A percentile compares a stretch with the other conserved stretches of the same genome.
phyloP scores from a whole-genome alignment of 2,888 invertebrate genomes.

The Marasmarcha lunaedactyla region DNA sequence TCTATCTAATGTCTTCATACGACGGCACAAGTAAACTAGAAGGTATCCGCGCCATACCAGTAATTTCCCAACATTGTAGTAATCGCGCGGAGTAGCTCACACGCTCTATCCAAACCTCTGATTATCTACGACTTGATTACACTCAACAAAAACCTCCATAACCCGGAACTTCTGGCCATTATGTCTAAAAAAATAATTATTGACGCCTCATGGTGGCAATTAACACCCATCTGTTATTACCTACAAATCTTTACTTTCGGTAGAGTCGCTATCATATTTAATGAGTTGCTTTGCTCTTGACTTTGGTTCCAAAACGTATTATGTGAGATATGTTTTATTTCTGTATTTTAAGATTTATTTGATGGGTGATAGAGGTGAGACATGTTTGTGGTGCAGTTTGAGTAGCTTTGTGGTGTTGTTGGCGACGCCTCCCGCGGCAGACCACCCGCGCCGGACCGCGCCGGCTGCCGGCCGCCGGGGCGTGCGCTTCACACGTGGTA shows the following conservation, averaged over 20 bases:
- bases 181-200: conserved; percentile 62
- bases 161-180: conserved; percentile 23
- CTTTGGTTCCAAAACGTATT: conserved; percentile 24
- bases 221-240: conserved; percentile 65
- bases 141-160: conserved; percentile 63
- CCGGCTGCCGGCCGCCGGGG: conserved; percentile 38
- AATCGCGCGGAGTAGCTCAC: conserved; percentile 47
- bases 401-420: conserved; percentile 34
- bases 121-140: conserved; percentile 63
- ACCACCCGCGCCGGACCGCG: conserved; percentile 60
- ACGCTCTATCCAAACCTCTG: conserved; percentile 57
- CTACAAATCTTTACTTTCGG: conserved; percentile 53
- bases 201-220: conserved; percentile 65
- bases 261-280: conserved; percentile 43
- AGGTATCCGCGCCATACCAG: conserved; percentile 43
- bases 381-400: conserved; percentile 22
- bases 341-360: conserved; percentile 15
- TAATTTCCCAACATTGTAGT: conserved; percentile 44
- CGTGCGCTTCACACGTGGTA: conserved; percentile 37
- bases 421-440: conserved; percentile 42
- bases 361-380: conserved; percentile 20
- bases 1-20: conserved; percentile 62
- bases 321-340: neutral
- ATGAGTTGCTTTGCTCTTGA: conserved; percentile 30
- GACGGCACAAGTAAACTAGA: conserved; percentile 33